A percentile compares a stretch with the other conserved stretches of the same genome.
These are phyloP conservation scores for Oreochromis mossambicus DNA, from an alignment of 2,797 vertebrate species.

Conservation along the genomic window DNA sequence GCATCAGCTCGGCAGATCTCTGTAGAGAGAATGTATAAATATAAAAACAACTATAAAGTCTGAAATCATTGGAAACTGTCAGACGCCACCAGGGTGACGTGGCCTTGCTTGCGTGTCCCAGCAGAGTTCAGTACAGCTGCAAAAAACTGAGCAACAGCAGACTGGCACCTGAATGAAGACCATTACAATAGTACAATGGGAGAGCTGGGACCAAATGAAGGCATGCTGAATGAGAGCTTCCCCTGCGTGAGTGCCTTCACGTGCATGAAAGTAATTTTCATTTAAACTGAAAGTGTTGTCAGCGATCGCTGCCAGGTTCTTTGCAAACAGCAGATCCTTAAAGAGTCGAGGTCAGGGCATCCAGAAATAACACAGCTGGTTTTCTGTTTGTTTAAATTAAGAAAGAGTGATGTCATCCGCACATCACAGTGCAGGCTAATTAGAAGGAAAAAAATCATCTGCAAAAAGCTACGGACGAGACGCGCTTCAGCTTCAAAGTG, in stretches of 20 bases:
- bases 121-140: not conserved
- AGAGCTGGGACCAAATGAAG: not conserved
- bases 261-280: rapidly evolving
- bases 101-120: not conserved
- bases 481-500: too few relatives aligned
- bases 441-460: not conserved
- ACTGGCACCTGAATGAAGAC: not conserved
- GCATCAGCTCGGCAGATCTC: not conserved
- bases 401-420: not conserved
- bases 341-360: not conserved
- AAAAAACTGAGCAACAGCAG: not conserved
- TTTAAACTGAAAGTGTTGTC: not conserved
- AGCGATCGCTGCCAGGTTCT: rapidly evolving
- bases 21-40: not conserved
- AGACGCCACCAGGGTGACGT: rapidly evolving
- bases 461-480: not conserved
- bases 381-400: not conserved
- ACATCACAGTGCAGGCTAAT: not conserved
- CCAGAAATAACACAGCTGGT: not conserved
- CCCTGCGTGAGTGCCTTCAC: rapidly evolving
- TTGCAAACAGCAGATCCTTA: not conserved
- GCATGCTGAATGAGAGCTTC: not conserved
- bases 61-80: not conserved
- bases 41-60: not conserved
- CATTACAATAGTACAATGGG: not conserved